These are phyloP conservation scores for Tetragonisca angustula DNA, from an alignment of 2,888 invertebrate species.

Conservation along the genomic window DNA sequence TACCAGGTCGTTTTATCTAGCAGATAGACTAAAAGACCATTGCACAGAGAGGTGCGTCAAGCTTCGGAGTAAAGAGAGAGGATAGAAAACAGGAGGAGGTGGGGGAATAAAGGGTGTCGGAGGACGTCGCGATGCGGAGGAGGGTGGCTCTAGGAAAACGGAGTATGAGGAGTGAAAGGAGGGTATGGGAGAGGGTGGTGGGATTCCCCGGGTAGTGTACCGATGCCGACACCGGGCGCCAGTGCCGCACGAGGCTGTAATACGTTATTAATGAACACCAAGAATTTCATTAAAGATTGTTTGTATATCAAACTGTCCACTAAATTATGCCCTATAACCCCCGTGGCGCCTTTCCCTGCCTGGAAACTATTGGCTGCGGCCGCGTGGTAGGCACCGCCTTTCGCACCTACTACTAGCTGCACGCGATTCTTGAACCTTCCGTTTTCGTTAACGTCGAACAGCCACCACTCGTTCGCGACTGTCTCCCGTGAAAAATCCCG, in stretches of 20 bases:
- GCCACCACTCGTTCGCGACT: not conserved
- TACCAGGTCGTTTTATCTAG: not conserved
- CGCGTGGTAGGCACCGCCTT: constrained; percentile 51
- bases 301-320: constrained; percentile 87
- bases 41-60: not conserved
- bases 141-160: constrained; percentile 13
- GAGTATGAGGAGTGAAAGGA: constrained; percentile 35
- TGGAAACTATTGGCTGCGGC: constrained; percentile 80
- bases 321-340: constrained; percentile 85
- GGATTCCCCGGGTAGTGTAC: constrained; percentile 67
- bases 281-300: constrained; percentile 89
- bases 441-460: not conserved
- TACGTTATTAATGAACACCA: constrained; percentile 89
- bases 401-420: constrained; percentile 36
- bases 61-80: constrained; percentile 21
- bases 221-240: constrained; percentile 71
- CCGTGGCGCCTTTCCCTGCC: constrained; percentile 79
- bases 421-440: constrained; percentile 19
- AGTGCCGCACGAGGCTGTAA: constrained; percentile 83
- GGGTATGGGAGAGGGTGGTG: constrained; percentile 39
- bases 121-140: constrained; percentile 42
- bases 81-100: constrained; percentile 34
- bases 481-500: not conserved
- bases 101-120: constrained; percentile 64
- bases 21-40: not conserved